Evolutionary conservation across 2,888 invertebrate species (phyloP).

Genomic region (Nesidiocoris tenuis): DNA sequence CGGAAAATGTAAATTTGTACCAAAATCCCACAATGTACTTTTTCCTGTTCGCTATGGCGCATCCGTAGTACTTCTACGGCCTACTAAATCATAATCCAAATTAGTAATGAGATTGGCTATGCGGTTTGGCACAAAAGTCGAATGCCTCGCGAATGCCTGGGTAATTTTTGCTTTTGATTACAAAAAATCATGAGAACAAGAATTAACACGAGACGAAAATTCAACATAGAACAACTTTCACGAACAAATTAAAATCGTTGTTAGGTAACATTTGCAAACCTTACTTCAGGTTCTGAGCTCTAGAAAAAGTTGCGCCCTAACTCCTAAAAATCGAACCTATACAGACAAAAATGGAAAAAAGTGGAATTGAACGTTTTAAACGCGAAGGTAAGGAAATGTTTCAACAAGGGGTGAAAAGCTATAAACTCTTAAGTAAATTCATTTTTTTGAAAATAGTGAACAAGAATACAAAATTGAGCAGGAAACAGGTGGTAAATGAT

Average conservation of each 20-base stretch:
- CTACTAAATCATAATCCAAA: too few species aligned
- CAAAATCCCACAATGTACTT: too few species aligned
- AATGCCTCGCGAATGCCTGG: neutral
- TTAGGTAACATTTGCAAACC: neutral
- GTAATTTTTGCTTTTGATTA: neutral
- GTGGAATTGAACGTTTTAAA: neutral
- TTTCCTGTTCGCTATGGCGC: too few species aligned
- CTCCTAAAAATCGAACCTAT: neutral
- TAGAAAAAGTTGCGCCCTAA: neutral
- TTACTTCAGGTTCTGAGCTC: neutral
- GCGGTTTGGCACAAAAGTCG: slow-evolving; percentile 31
- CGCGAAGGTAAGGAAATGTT: neutral
- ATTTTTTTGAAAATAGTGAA: neutral
- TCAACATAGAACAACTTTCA: neutral
- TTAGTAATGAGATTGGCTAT: neutral
- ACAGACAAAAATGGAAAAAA: neutral
- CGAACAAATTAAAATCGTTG: neutral
- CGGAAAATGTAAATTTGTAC: too few species aligned
- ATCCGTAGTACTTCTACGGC: too few species aligned
- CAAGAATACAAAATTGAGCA: neutral
- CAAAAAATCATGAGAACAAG: neutral
- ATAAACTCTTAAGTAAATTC: neutral
- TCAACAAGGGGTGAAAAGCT: neutral
- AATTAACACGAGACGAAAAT: neutral
- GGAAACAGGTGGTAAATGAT: neutral